Conservation (phyloP, 92 coral and sea anemone genomes). For the Epizoanthus ramosus region DNA sequence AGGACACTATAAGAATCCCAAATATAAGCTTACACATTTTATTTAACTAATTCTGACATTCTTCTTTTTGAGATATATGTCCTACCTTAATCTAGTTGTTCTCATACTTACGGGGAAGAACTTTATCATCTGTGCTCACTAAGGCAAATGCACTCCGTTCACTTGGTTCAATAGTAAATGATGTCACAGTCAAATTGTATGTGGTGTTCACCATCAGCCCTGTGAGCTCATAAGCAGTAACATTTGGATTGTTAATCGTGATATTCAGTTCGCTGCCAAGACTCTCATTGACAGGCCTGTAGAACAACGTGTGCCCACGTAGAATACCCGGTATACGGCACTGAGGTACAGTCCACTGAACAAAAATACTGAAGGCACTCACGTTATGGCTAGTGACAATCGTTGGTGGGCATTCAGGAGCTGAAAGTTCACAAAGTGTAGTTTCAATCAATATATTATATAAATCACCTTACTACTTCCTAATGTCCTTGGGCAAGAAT, state of each 20-base stretch:
- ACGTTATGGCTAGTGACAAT: background rate
- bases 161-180: constrained; percentile 12
- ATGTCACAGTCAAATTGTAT: constrained; percentile 7
- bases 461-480: no score
- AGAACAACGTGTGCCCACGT: background rate
- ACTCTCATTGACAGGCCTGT: background rate
- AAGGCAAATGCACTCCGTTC: background rate
- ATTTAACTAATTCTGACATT: no score
- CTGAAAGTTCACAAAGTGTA: background rate
- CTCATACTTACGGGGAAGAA: constrained; percentile 15
- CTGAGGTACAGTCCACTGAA: constrained; percentile 22
- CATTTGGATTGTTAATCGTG: background rate
- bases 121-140: constrained; percentile 8
- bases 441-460: background rate
- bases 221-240: background rate
- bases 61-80: no score
- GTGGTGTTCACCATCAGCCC: constrained; percentile 19
- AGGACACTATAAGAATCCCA: no score
- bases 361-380: constrained; percentile 27
- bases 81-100: no score
- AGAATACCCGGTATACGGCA: constrained; percentile 25
- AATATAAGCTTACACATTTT: no score
- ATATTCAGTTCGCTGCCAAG: constrained; percentile 8
- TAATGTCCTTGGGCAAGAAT: no score
- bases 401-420: constrained; percentile 22